Evolutionary conservation across 1,140 invertebrate species (phyloP).

Genomic region (Zaprionus gabonicus): DNA sequence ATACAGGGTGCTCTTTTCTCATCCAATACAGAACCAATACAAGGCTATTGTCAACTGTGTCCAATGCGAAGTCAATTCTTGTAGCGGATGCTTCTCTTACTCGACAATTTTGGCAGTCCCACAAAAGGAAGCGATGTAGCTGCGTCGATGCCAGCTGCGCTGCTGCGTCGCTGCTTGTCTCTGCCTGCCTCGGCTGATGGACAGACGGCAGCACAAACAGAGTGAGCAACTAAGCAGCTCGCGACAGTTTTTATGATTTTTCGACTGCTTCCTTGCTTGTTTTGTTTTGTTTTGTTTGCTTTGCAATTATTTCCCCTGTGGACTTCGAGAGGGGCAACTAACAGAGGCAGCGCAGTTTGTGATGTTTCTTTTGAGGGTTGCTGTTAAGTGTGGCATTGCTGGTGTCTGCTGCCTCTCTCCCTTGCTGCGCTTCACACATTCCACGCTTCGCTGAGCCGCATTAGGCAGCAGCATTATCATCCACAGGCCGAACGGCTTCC

Average conservation of each 20-base stretch:
- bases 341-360: background rate
- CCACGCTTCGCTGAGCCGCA: slow-evolving; percentile 45
- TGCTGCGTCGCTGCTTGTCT: slow-evolving; percentile 25
- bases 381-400: slow-evolving; percentile 38
- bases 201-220: slow-evolving; percentile 48
- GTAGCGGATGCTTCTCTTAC: background rate
- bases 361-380: slow-evolving; percentile 36
- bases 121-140: slow-evolving; percentile 58
- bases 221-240: slow-evolving; percentile 54
- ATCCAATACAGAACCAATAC: background rate
- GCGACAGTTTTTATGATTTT: slow-evolving; percentile 71
- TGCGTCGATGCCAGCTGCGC: slow-evolving; percentile 34
- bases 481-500: slow-evolving; percentile 52
- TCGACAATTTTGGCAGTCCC: slow-evolving; percentile 53
- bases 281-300: slow-evolving; percentile 48
- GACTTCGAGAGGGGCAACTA: slow-evolving; percentile 41
- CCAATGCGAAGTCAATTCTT: slow-evolving; percentile 22
- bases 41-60: slow-evolving; percentile 34
- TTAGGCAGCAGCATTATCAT: slow-evolving; percentile 59
- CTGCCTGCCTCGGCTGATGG: slow-evolving; percentile 32
- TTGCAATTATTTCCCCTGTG: slow-evolving; percentile 77
- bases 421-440: slow-evolving; percentile 29
- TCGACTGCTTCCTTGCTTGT: slow-evolving; percentile 23
- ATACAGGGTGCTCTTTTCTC: slow-evolving; percentile 50
- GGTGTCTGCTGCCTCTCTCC: slow-evolving; percentile 2